Evolutionary conservation across 53 echinoderm and acorn worm genomes (phyloP).

Genomic region (Patiria pectinifera): DNA sequence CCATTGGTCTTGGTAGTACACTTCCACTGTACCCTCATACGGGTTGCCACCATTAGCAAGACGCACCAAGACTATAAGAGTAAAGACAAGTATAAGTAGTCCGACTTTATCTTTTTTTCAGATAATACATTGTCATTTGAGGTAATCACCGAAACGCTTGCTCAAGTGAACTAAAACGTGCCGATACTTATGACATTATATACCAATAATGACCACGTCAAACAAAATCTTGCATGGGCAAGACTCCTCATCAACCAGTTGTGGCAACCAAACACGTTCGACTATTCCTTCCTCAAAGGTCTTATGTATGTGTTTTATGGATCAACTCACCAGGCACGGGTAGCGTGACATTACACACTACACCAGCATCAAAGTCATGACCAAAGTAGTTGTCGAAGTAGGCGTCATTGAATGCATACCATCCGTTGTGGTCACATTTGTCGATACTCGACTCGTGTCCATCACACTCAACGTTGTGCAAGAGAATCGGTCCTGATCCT

Average conservation of each 20-base stretch:
- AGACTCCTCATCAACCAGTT: too few relatives aligned
- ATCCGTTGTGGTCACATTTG: not conserved
- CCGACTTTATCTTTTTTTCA: too few relatives aligned
- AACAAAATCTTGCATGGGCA: too few relatives aligned
- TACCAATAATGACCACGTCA: too few relatives aligned
- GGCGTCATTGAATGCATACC: not conserved
- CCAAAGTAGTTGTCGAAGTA: not conserved
- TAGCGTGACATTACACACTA: not conserved
- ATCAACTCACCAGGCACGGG: not conserved
- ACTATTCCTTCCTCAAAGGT: not conserved
- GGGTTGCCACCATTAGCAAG: constrained; percentile 31
- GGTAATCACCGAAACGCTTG: too few relatives aligned
- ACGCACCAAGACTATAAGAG: constrained; percentile 2
- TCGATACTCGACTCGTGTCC: not conserved
- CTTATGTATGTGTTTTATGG: not conserved
- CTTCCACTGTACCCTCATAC: constrained; percentile 29
- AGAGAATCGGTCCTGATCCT: not conserved
- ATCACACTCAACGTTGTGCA: not conserved
- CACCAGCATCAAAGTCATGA: not conserved
- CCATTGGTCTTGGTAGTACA: constrained; percentile 36
- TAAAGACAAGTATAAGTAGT: too few relatives aligned
- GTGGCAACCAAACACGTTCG: not conserved
- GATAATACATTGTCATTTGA: too few relatives aligned
- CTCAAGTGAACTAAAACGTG: too few relatives aligned
- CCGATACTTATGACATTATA: too few relatives aligned